phyloP scores from a whole-genome alignment of 35 echinoderm and acorn worm species.

The Chiridota heheva region DNA sequence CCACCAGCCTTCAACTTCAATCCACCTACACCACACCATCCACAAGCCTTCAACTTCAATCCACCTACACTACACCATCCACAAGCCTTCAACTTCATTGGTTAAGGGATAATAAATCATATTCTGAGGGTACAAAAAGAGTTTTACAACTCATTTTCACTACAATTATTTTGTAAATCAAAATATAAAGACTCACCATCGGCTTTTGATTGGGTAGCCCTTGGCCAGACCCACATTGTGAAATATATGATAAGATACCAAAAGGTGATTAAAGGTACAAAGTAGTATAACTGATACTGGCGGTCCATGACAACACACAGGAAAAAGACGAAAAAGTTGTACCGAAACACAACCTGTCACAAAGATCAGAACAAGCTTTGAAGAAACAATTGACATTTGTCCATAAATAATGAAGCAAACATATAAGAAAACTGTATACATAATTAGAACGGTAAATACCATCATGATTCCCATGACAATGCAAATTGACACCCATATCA shows the following conservation, averaged over 20 bases:
- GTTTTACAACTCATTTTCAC: not conserved
- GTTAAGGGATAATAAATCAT: too few relatives aligned
- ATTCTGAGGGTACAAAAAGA: too few relatives aligned
- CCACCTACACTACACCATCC: too few relatives aligned
- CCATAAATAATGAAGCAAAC: not conserved
- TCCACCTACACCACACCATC: too few relatives aligned
- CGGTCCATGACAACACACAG: conserved; percentile 93
- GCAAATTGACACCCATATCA: too few relatives aligned
- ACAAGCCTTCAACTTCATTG: too few relatives aligned
- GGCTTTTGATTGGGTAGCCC: conserved; percentile 69
- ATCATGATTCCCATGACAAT: not conserved
- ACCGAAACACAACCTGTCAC: conserved; percentile 79
- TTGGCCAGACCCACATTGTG: conserved; percentile 81
- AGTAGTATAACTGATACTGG: conserved; percentile 98
- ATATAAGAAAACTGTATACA: not conserved
- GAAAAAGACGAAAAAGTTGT: conserved; percentile 84
- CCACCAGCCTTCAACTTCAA: too few relatives aligned
- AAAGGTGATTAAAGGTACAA: conserved; percentile 93
- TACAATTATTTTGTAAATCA: too few relatives aligned
- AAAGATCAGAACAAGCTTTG: not conserved
- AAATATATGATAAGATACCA: conserved; percentile 92
- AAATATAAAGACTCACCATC: conserved; percentile 53
- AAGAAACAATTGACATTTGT: not conserved
- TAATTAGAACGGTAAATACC: too few relatives aligned
- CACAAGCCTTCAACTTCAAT: too few relatives aligned